Percentiles rank a stretch among this genome's conserved stretches.
phyloP scores from a whole-genome alignment of 1,140 invertebrate genomes.

The Zaprionus ornatus region DNA sequence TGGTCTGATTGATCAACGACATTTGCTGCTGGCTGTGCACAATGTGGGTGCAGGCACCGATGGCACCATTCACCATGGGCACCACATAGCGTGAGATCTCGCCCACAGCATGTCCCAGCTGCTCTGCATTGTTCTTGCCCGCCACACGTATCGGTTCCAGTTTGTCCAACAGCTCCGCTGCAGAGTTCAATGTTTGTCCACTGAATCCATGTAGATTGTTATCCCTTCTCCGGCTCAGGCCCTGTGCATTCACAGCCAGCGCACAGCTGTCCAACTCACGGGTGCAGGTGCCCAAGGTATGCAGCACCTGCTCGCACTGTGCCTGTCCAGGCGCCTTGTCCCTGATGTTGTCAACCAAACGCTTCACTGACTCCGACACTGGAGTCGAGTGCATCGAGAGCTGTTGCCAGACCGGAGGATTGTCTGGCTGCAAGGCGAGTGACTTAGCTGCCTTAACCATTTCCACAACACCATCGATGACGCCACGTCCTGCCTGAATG shows the following conservation, averaged over 20 bases:
- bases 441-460: constrained; percentile 96
- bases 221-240: constrained; percentile 88
- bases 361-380: constrained; percentile 98
- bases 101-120: constrained; percentile 94
- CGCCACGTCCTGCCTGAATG: constrained; percentile 91
- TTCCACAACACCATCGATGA: constrained; percentile 85
- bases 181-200: constrained; percentile 90
- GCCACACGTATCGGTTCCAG: constrained; percentile 92
- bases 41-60: constrained; percentile 95
- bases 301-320: constrained; percentile 94
- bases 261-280: constrained; percentile 94
- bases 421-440: constrained; percentile 94
- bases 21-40: constrained; percentile 95
- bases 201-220: constrained; percentile 93
- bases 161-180: constrained; percentile 90
- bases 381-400: constrained; percentile 96
- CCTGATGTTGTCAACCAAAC: constrained; percentile 94
- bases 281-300: constrained; percentile 90
- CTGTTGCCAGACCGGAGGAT: constrained; percentile 96
- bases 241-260: constrained; percentile 93
- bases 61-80: constrained; percentile 91
- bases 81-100: constrained; percentile 92
- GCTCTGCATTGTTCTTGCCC: constrained; percentile 96
- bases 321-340: constrained; percentile 98
- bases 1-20: constrained; percentile 94